Conservation (phyloP, 2,888 invertebrate genomes). For the Leptopterna dolabrata region DNA sequence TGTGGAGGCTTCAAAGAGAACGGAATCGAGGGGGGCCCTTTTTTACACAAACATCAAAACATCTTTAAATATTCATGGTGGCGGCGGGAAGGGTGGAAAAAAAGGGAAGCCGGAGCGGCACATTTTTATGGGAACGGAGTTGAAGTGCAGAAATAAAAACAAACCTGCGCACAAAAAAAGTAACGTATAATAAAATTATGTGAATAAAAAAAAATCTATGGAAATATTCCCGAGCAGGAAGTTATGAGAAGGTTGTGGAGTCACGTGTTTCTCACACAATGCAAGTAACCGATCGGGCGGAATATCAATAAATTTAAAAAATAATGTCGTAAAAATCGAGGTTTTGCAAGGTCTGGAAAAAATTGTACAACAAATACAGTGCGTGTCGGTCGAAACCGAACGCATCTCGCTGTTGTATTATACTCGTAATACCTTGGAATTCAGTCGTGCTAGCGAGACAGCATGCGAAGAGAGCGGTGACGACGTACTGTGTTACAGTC, state of each 20-base stretch:
- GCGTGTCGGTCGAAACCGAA: too few relatives aligned
- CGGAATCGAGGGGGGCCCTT: background rate
- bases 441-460: too few relatives aligned
- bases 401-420: too few relatives aligned
- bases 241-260: background rate
- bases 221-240: background rate
- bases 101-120: background rate
- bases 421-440: too few relatives aligned
- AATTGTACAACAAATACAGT: too few relatives aligned
- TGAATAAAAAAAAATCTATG: background rate
- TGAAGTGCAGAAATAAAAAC: background rate
- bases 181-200: background rate
- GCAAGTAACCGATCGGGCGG: background rate
- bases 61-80: slow-evolving; percentile 44
- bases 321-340: too few relatives aligned
- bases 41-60: slow-evolving; percentile 49
- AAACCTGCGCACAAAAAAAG: too few relatives aligned
- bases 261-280: background rate
- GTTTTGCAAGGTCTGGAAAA: too few relatives aligned
- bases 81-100: background rate
- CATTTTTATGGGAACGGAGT: slow-evolving; percentile 1
- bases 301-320: too few relatives aligned
- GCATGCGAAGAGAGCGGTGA: too few relatives aligned
- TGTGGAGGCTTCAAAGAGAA: slow-evolving; percentile 21
- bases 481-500: too few relatives aligned